Evolutionary conservation across 2,888 invertebrate genomes (phyloP).

Genomic region (Pantelozetes paolii): DNA sequence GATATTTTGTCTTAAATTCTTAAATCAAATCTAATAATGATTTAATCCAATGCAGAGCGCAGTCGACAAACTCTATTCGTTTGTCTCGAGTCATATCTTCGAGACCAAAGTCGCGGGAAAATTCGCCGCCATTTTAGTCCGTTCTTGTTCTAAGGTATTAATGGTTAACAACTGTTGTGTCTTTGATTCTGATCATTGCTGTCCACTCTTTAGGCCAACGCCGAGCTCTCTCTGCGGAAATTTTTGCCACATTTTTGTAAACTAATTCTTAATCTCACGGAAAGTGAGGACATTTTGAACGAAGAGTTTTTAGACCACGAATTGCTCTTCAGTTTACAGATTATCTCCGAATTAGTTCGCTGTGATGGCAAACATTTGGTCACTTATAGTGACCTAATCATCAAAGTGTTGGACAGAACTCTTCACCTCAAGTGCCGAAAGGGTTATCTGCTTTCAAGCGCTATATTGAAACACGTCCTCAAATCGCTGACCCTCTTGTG

Average conservation of each 20-base stretch:
- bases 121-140: slow-evolving; percentile 68
- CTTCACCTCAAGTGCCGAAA: slow-evolving; percentile 66
- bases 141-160: slow-evolving; percentile 56
- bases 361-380: slow-evolving; percentile 64
- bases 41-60: slow-evolving; percentile 58
- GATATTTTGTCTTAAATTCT: background rate
- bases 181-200: background rate
- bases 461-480: slow-evolving; percentile 61
- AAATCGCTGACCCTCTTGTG: slow-evolving; percentile 60
- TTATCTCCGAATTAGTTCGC: slow-evolving; percentile 64
- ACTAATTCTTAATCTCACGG: slow-evolving; percentile 60
- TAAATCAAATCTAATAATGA: slow-evolving; percentile 46
- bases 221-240: slow-evolving; percentile 65
- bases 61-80: slow-evolving; percentile 68
- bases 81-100: slow-evolving; percentile 67
- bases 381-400: slow-evolving; percentile 63
- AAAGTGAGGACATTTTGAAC: slow-evolving; percentile 62
- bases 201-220: slow-evolving; percentile 53
- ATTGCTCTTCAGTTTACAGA: slow-evolving; percentile 68
- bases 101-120: slow-evolving; percentile 77
- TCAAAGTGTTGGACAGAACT: slow-evolving; percentile 65
- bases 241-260: slow-evolving; percentile 69
- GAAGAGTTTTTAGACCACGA: slow-evolving; percentile 75
- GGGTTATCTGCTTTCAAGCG: slow-evolving; percentile 63
- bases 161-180: background rate